Evolutionary conservation across 2,888 invertebrate species (phyloP).

Genomic region (Palloptera scutellata): DNA sequence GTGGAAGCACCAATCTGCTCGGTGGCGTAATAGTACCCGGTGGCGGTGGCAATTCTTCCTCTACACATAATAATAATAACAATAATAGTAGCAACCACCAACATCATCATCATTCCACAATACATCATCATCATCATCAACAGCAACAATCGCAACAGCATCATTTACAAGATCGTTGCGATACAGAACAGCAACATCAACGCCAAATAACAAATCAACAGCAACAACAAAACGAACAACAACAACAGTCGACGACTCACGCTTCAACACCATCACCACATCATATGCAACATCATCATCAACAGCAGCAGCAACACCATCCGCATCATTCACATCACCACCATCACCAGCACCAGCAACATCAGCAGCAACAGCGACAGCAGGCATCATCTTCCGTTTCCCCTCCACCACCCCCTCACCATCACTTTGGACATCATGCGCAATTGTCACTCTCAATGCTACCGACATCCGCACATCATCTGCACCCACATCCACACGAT

Average conservation of each 20-base stretch:
- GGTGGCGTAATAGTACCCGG: constrained; percentile 65
- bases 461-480: constrained; percentile 49
- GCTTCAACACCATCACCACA: constrained; percentile 45
- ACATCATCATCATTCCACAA: constrained; percentile 54
- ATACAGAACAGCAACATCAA: constrained; percentile 43
- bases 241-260: constrained; percentile 46
- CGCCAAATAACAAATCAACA: constrained; percentile 45
- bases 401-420: constrained; percentile 43
- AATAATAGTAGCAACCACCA: constrained; percentile 59
- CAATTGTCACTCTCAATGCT: constrained; percentile 53
- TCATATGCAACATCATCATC: constrained; percentile 42
- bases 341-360: constrained; percentile 43
- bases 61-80: constrained; percentile 52
- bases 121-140: constrained; percentile 41
- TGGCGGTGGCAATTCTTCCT: constrained; percentile 39
- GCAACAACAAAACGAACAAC: constrained; percentile 45
- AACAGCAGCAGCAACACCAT: constrained; percentile 47
- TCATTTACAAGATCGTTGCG: constrained; percentile 42
- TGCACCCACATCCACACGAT: constrained; percentile 51
- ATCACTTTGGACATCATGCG: constrained; percentile 54
- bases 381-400: constrained; percentile 38
- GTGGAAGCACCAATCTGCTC: constrained; percentile 64
- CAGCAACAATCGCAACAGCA: constrained; percentile 45
- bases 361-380: constrained; percentile 42
- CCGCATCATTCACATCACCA: constrained; percentile 48